Conservation (phyloP, 2,113 vertebrate genomes). For the Pitta sordida region DNA sequence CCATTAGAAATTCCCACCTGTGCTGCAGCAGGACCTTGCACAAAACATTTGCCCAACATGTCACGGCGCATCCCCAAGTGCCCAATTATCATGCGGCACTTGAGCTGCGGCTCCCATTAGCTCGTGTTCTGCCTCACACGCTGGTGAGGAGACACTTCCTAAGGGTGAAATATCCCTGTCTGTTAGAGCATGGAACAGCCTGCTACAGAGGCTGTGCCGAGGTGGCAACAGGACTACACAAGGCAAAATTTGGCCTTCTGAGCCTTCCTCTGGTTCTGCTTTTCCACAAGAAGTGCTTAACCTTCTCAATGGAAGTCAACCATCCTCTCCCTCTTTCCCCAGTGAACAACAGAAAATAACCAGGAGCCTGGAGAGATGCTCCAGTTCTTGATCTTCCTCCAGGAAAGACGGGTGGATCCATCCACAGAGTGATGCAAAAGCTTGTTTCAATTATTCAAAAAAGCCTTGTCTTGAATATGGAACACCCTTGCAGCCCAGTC, state of each 20-base stretch:
- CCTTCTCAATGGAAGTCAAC: not conserved
- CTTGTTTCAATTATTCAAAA: not conserved
- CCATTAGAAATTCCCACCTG: not conserved
- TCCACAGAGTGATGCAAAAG: not conserved
- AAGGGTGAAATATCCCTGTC: not conserved
- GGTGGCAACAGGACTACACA: accelerated
- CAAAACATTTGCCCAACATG: not conserved
- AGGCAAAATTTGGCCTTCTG: not conserved
- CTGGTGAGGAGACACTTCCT: not conserved
- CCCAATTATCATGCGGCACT: not conserved
- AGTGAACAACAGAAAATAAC: not conserved
- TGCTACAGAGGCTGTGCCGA: accelerated
- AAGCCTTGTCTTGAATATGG: not conserved
- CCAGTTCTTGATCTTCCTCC: not conserved
- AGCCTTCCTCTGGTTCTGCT: not conserved
- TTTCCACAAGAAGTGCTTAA: not conserved
- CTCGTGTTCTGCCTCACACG: not conserved
- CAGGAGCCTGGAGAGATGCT: not conserved
- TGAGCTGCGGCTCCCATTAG: not conserved
- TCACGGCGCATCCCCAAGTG: not conserved
- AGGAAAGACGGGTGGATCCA: not conserved
- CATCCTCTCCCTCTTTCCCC: not conserved
- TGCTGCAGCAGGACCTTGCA: not conserved
- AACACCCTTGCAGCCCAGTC: not conserved
- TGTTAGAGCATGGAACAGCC: not conserved